Evolutionary conservation across 2,113 vertebrate genomes (phyloP), one percentile per base, ranked within the genome.

Genomic region (Pterophyllum scalare): DNA sequence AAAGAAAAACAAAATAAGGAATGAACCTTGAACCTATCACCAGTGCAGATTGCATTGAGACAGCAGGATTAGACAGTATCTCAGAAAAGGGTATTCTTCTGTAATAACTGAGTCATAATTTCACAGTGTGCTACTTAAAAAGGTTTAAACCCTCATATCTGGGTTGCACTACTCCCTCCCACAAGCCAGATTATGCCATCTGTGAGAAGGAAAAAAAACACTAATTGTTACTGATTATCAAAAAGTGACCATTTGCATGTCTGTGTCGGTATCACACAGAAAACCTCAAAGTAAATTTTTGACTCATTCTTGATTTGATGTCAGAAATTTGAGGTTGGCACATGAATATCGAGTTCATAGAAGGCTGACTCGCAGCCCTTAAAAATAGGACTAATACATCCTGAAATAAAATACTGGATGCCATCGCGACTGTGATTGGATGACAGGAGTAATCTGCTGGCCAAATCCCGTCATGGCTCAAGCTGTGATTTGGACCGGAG

Each of bases 401-500:
- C 82, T 77, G 52, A 81, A 75, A 82, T 86, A 80, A 88, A 89
- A 64, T 56, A 49, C 15, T 75, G 87, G 70, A 86, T 84, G 89
- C 13, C 74, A 74, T 54, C 43, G 13, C 1, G 54, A 24, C 80
- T 77, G 86, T 90, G 94, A 95, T 95, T 95, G 94, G 93, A 91
- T 60, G 80, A 84, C 57, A 38, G 60, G 24, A 87, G 89, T 94
- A 95, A 95, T 92, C 94, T 92, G 80, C 83, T 83, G 65, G 57
- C 52, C 59, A 94, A 94, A 95, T 95, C 94, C 92, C 79, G 65
- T 82, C 88, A 20, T 87, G 87, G 89, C 87, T 91, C 90, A 91
- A 86, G 88, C 87, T 86, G 89, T 88, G 91, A 92, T 90, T 89
- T 91, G 85, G 83, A 91, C 72, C 22, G 40, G 59, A 89, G 89